Conservation (phyloP, 2,113 vertebrate species). For the Drymodes brunneopygia region DNA sequence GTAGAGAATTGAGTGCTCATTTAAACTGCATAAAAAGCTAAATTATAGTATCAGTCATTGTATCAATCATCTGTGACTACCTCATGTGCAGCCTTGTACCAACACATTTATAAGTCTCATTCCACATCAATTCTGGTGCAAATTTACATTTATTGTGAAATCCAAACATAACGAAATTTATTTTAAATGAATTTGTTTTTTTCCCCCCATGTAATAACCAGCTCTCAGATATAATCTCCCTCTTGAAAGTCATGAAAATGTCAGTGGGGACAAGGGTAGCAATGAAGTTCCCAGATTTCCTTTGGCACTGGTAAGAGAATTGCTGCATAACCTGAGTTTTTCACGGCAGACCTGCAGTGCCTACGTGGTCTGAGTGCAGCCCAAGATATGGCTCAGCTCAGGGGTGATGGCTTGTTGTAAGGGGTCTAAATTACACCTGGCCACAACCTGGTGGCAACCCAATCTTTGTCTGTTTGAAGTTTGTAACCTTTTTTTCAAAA, state of each 20-base stretch:
- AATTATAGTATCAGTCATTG: background rate
- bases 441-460: background rate
- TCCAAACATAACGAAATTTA: background rate
- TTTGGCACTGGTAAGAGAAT: background rate
- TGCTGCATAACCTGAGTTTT: background rate
- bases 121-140: background rate
- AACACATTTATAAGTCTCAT: background rate
- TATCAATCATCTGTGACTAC: constrained; percentile 33
- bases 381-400: background rate
- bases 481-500: background rate
- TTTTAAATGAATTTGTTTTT: background rate
- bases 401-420: background rate
- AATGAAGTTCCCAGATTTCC: background rate
- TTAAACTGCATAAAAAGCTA: constrained; percentile 26
- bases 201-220: background rate
- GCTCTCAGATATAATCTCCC: background rate
- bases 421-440: background rate
- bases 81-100: background rate
- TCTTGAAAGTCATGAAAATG: background rate
- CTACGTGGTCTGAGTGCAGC: rapidly evolving
- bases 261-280: background rate
- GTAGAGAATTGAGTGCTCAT: constrained; percentile 13
- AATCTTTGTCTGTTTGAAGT: background rate
- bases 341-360: background rate
- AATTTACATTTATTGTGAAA: background rate